A percentile compares a stretch with the other conserved stretches of the same genome.
Evolutionary conservation across 2,888 invertebrate genomes (phyloP).

Genomic region (Melikaiella ostensackeni): DNA sequence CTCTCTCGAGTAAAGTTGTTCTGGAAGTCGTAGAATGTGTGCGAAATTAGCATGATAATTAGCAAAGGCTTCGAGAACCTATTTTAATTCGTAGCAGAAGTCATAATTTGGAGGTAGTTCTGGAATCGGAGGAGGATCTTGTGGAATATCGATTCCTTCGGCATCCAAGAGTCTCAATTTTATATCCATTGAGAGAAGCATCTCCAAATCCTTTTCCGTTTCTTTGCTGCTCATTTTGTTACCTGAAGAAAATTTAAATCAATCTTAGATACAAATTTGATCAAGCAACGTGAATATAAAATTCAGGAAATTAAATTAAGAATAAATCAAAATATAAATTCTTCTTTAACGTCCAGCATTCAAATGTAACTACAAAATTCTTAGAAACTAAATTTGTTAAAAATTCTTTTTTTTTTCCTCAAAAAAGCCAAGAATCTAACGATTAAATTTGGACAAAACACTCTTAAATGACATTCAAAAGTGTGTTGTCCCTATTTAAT

Average conservation of each 20-base stretch:
- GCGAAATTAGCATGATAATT: neutral
- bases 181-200: conserved; percentile 96
- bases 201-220: conserved; percentile 93
- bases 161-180: conserved; percentile 95
- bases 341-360: too few species aligned
- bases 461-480: too few species aligned
- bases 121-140: conserved; percentile 94
- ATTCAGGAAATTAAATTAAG: too few species aligned
- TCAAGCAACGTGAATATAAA: too few species aligned
- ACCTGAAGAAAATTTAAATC: conserved; percentile 75
- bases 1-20: neutral
- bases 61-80: conserved; percentile 51
- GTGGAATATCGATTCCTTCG: conserved; percentile 96
- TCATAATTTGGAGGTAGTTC: conserved; percentile 95
- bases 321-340: too few species aligned
- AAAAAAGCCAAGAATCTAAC: too few species aligned
- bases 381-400: too few species aligned
- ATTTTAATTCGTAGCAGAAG: conserved; percentile 88
- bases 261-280: neutral
- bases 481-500: too few species aligned
- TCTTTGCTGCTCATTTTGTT: conserved; percentile 93
- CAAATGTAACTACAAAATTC: too few species aligned
- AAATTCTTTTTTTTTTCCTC: too few species aligned
- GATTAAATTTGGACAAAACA: too few species aligned
- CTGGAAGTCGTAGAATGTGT: neutral